Conservation (phyloP, 2,113 vertebrate species). For the Tachysurus vachellii region DNA sequence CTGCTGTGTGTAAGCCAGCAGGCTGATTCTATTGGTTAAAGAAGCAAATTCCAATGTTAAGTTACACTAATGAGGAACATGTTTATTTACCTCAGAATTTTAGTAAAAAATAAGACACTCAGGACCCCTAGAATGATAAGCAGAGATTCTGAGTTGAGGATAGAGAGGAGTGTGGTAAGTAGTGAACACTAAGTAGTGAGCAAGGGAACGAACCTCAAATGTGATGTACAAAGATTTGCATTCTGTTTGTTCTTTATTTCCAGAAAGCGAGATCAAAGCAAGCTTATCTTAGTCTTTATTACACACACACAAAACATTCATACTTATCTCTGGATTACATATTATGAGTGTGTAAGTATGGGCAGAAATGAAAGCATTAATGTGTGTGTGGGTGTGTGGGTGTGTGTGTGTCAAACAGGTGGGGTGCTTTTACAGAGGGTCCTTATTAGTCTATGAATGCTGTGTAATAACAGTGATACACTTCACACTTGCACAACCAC, state of each 20-base stretch:
- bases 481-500: constrained; percentile 21
- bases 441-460: constrained; percentile 2
- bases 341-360: constrained; percentile 13
- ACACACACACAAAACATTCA: constrained; percentile 5
- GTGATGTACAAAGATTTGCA: background rate
- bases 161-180: background rate
- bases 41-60: background rate
- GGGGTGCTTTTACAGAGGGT: constrained; percentile 25
- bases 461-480: constrained; percentile 28
- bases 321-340: constrained; percentile 19
- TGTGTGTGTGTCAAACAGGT: constrained; percentile 19
- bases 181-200: background rate
- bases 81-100: background rate
- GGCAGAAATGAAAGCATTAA: background rate
- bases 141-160: background rate
- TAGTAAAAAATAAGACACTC: background rate
- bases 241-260: background rate
- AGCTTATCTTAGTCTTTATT: constrained; percentile 26
- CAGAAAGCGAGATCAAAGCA: constrained; percentile 7
- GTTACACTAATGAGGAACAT: background rate
- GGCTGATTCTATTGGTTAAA: background rate
- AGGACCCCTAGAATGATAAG: background rate
- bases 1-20: background rate
- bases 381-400: constrained; percentile 16
- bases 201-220: background rate